Percentiles rank a stretch among this genome's conserved stretches.
These are phyloP conservation scores for Abramis brama DNA, from an alignment of 2,113 vertebrate species.

Conservation along the genomic window DNA sequence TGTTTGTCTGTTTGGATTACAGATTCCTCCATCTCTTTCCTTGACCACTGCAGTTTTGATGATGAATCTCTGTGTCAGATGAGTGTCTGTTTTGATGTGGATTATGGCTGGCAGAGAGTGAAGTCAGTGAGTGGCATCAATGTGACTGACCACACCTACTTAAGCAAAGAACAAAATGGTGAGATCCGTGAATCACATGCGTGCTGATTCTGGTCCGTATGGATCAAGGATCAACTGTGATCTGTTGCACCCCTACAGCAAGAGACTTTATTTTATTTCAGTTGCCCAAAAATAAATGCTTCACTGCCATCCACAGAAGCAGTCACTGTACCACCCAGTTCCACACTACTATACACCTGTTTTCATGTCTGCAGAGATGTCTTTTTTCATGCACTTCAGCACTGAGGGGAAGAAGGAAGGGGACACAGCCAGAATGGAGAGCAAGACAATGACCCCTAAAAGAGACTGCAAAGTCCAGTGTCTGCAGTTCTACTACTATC, in stretches of 20 bases:
- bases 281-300: neutral
- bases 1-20: neutral
- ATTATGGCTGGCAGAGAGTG: slow-evolving; percentile 53
- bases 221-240: too few species aligned
- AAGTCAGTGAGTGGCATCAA: neutral
- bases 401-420: slow-evolving; percentile 24
- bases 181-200: neutral
- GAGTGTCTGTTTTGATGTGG: slow-evolving; percentile 47
- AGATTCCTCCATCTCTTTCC: slow-evolving; percentile 43
- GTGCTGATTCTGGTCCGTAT: too few species aligned
- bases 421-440: slow-evolving; percentile 71
- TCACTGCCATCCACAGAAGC: neutral
- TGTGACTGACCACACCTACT: slow-evolving; percentile 37
- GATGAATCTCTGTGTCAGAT: slow-evolving; percentile 53
- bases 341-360: neutral
- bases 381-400: too few species aligned
- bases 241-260: too few species aligned
- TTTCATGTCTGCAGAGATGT: too few species aligned
- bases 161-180: slow-evolving; percentile 35
- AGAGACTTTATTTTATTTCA: too few species aligned
- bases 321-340: neutral
- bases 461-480: slow-evolving; percentile 75
- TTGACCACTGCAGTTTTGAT: slow-evolving; percentile 61
- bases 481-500: slow-evolving; percentile 79
- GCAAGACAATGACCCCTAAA: slow-evolving; percentile 74